phyloP scores from a whole-genome alignment of 1,140 invertebrate genomes.

The Pogonus chalceus region DNA sequence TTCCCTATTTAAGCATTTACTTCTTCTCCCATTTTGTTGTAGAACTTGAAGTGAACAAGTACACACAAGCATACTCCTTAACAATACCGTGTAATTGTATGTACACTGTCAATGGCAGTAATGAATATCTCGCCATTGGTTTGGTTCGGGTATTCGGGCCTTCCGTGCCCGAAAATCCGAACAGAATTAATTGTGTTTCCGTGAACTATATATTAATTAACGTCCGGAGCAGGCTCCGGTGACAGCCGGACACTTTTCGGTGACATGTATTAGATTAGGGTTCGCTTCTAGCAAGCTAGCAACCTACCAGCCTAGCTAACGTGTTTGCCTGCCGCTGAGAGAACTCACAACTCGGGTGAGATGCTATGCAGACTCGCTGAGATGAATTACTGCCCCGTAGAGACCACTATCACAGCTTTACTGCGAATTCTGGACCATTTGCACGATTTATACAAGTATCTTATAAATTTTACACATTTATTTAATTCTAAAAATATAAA shows the following conservation, averaged over 20 bases:
- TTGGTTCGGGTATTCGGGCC: no score
- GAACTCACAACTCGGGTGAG: background rate
- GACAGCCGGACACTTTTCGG: slow-evolving; percentile 5
- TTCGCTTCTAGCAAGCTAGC: background rate
- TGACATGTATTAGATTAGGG: slow-evolving; percentile 6
- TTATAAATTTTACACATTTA: no score
- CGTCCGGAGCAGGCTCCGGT: background rate
- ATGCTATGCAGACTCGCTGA: background rate
- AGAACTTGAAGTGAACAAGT: no score
- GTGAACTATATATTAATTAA: slow-evolving; percentile 7
- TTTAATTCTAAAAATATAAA: no score
- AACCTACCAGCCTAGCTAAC: background rate
- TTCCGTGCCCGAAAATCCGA: slow-evolving; percentile 3
- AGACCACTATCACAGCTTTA: no score
- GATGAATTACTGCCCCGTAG: background rate
- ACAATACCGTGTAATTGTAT: slow-evolving; percentile 1
- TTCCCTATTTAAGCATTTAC: no score
- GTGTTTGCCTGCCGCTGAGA: background rate
- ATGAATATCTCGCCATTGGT: slow-evolving; percentile 5
- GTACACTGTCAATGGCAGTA: slow-evolving; percentile 5
- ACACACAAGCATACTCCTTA: background rate
- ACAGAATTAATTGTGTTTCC: slow-evolving; percentile 7
- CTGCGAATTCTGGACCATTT: no score
- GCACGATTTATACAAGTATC: no score
- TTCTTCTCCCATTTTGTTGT: no score